Base-by-base conservation (phyloP, 2,888 invertebrate genomes). In the Leucoptera coffeella region DNA sequence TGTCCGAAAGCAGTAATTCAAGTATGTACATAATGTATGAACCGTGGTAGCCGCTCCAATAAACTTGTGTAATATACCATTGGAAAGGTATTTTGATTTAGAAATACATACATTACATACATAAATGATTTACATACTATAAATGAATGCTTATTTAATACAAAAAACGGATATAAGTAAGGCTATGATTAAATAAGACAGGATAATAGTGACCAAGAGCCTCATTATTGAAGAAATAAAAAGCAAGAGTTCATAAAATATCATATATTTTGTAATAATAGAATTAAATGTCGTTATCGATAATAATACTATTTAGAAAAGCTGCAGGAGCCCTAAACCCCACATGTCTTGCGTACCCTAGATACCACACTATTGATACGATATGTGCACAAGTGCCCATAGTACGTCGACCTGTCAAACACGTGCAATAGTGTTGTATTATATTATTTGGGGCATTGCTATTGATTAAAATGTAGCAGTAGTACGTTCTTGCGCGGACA, bases 311-410 rank as follows among this genome's bases (percentile, higher is more conserved):
- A 17, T 17, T 17, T 6, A 17, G 17, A 17, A 7, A 7, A 7
- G 17, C 6, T 17, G 17, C 17, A 7, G 17, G 17, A 17, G 17
- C 17, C 6, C 6, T 17, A 7, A 17, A 17, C 17, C 17, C 17
- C 17, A 9, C 17, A 17, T 17, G 17, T 9, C 17, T 17, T 17
- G 17, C 17, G 9, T 17, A 17, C 6, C 17, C 17, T 17, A 17
- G 9, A 17, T 17, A 17, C 17, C 17, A 31, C 15, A 31, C 10
- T 15, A 31, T 24, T 21, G 22, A 25, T 19, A 23, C 26, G 15
- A 31, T 30, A 29, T 29, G 30, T 10, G 30, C 28, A 14, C 30
- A 30, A 23, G 27, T 29, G 15, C 30, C 30, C 15, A 30, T 15
- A 15, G 31, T 31, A 14, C 30, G 23, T 14, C 26, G 25, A 17